Conservation (phyloP, 2,888 invertebrate genomes). For the Agriopis leucophaearia region DNA sequence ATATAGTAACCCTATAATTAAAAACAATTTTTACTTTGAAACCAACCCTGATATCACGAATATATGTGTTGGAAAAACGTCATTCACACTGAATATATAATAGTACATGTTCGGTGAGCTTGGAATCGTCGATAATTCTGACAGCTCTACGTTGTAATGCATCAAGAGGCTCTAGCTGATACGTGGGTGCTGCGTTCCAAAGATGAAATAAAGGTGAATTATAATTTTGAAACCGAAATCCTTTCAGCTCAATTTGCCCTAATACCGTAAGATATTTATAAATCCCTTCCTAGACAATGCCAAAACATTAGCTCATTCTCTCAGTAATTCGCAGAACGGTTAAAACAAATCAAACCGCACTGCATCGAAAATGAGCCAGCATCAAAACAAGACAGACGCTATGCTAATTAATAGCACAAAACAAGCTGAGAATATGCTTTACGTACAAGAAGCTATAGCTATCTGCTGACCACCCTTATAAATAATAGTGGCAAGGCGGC, state of each 20-base stretch:
- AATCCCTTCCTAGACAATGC: neutral
- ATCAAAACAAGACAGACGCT: conserved; percentile 45
- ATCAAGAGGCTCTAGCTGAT: no score
- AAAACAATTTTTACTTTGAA: no score
- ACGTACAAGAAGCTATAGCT: conserved; percentile 63
- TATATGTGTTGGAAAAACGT: no score
- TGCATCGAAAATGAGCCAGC: conserved; percentile 48
- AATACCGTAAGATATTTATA: neutral
- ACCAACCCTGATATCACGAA: no score
- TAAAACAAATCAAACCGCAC: conserved; percentile 26
- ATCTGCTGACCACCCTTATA: conserved; percentile 85
- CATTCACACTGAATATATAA: no score
- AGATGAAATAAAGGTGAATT: no score
- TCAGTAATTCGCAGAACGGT: neutral
- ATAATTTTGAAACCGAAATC: no score
- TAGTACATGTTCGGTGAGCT: no score
- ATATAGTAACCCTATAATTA: no score
- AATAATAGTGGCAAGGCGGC: conserved; percentile 84
- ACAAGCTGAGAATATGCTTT: conserved; percentile 73
- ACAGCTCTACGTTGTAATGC: no score
- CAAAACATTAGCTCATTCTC: neutral
- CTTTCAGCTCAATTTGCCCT: neutral
- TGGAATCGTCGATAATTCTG: no score
- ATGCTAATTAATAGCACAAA: conserved; percentile 74
- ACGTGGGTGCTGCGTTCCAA: no score